Percentiles rank a stretch among this genome's conserved stretches.
phyloP scores from a whole-genome alignment of 2,888 invertebrate species.

The Piscicola geometra region DNA sequence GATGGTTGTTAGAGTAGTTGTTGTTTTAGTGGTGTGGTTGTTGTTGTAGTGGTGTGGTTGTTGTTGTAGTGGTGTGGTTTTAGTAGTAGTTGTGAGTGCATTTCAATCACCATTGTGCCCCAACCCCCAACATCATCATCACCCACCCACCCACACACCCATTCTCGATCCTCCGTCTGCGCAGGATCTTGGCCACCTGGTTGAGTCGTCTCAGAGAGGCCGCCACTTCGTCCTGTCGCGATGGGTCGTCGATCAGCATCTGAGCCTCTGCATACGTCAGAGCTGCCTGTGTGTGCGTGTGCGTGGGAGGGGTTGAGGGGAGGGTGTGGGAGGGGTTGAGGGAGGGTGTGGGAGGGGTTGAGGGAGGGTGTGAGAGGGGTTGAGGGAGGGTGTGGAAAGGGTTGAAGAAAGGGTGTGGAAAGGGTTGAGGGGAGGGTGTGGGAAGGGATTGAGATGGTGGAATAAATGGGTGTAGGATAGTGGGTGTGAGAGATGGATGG shows the following conservation, averaged over 20 bases:
- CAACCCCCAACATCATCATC: too few relatives aligned
- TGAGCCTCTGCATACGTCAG: constrained; percentile 97
- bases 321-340: not conserved
- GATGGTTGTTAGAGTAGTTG: too few relatives aligned
- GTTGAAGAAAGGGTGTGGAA: not conserved
- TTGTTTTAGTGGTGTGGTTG: too few relatives aligned
- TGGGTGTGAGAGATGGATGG: too few relatives aligned
- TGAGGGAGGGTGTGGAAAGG: not conserved
- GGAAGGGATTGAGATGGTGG: not conserved
- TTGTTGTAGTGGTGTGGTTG: too few relatives aligned
- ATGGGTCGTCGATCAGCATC: constrained; percentile 77
- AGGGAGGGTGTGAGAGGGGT: not conserved
- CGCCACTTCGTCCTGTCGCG: constrained; percentile 69
- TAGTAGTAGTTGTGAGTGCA: too few relatives aligned
- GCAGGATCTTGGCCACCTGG: constrained; percentile 81
- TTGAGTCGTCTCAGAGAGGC: constrained; percentile 75
- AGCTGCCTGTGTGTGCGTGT: constrained; percentile 67
- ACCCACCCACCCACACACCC: constrained; percentile 60
- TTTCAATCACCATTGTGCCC: too few relatives aligned
- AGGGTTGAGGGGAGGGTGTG: not conserved
- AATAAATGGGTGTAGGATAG: too few relatives aligned
- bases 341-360: not conserved
- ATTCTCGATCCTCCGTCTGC: constrained; percentile 74
- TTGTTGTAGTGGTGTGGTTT: too few relatives aligned
- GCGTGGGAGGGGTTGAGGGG: not conserved